A percentile compares a stretch with the other conserved stretches of the same genome.
Conservation (phyloP, 2,888 invertebrate species). For the Meghimatium bilineatum region DNA sequence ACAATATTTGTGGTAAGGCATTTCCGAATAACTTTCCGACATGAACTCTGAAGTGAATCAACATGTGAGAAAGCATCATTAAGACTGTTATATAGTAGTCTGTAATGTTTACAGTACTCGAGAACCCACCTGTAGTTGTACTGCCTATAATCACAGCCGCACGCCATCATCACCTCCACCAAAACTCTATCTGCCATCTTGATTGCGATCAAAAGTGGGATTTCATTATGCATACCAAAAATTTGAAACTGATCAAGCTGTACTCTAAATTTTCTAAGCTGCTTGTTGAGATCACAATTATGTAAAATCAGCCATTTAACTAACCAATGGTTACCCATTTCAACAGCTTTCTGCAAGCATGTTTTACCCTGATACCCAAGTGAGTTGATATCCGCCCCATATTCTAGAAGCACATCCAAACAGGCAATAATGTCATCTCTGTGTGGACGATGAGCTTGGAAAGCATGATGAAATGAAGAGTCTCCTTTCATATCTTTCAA, state of each 20-base stretch:
- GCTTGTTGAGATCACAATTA: constrained; percentile 35
- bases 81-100: constrained; percentile 13
- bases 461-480: constrained; percentile 33
- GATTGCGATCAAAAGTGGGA: constrained; percentile 34
- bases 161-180: constrained; percentile 43
- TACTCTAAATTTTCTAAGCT: constrained; percentile 14
- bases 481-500: constrained; percentile 16
- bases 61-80: constrained; percentile 8
- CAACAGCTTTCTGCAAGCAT: constrained; percentile 38
- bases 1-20: constrained; percentile 42
- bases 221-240: neutral
- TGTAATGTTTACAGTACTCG: constrained; percentile 32
- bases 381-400: constrained; percentile 28
- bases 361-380: constrained; percentile 25
- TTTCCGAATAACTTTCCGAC: constrained; percentile 28
- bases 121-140: constrained; percentile 35
- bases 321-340: constrained; percentile 33
- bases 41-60: constrained; percentile 32
- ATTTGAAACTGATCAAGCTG: neutral
- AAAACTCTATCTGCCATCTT: constrained; percentile 34
- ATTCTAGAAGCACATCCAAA: constrained; percentile 38
- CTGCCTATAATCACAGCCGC: constrained; percentile 38
- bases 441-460: constrained; percentile 8
- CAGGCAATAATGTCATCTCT: constrained; percentile 33
- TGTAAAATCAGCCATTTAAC: constrained; percentile 43